Conservation (phyloP, 2,888 invertebrate species). For the Choreutis nemorana region DNA sequence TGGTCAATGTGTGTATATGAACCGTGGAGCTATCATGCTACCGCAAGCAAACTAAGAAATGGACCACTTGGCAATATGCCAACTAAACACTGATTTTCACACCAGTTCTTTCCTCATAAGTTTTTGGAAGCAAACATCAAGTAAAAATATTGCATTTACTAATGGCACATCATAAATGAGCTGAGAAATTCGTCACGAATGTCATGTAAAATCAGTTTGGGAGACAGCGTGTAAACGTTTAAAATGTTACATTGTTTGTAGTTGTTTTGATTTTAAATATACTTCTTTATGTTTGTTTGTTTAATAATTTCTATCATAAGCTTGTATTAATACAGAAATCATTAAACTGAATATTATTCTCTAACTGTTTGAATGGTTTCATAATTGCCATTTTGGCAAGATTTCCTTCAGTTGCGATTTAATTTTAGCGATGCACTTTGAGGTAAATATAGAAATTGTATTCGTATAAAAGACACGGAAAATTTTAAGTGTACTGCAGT, state of each 20-base stretch:
- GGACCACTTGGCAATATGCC: conserved; percentile 49
- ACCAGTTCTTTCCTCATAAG: conserved; percentile 28
- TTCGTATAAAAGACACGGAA: conserved; percentile 3
- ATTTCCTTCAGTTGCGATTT: too few relatives aligned
- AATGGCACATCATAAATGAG: conserved; percentile 41
- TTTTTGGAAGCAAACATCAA: conserved; percentile 25
- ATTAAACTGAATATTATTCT: too few relatives aligned
- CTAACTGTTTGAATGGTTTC: too few relatives aligned
- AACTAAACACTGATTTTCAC: conserved; percentile 26
- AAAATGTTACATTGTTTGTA: conserved; percentile 28
- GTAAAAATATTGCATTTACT: conserved; percentile 26
- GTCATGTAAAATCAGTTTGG: conserved; percentile 42
- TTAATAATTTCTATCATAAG: too few relatives aligned
- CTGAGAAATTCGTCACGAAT: conserved; percentile 43
- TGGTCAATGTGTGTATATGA: conserved; percentile 46
- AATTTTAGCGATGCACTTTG: too few relatives aligned
- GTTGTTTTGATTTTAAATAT: too few relatives aligned
- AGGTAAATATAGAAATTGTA: conserved; percentile 4
- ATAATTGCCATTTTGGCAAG: too few relatives aligned
- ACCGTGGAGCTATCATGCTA: conserved; percentile 54
- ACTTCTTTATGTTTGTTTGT: too few relatives aligned
- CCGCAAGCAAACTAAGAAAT: conserved; percentile 40
- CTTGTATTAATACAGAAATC: too few relatives aligned
- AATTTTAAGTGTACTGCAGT: not conserved
- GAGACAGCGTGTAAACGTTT: conserved; percentile 45